Evolutionary conservation across 2,888 invertebrate genomes (phyloP).

Genomic region (Carpatolechia fugitivella): DNA sequence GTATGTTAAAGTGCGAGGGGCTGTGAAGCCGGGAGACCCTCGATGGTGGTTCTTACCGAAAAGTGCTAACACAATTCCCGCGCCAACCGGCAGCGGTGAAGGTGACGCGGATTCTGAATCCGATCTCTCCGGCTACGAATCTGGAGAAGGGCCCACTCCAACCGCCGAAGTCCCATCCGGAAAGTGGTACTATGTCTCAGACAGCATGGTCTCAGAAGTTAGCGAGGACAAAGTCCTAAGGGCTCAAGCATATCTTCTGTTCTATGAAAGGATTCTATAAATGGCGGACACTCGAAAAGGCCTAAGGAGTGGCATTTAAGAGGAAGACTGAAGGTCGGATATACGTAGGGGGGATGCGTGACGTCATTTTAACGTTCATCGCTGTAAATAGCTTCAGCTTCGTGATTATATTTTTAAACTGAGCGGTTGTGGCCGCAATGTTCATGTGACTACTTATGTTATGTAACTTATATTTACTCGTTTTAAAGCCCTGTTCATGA

Average conservation of each 20-base stretch:
- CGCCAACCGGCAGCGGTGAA: slow-evolving; percentile 62
- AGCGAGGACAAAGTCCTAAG: slow-evolving; percentile 88
- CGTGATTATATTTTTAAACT: slow-evolving; percentile 10
- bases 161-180: slow-evolving; percentile 78
- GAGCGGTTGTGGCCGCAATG: slow-evolving; percentile 6
- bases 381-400: slow-evolving; percentile 56
- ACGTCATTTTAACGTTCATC: slow-evolving; percentile 26
- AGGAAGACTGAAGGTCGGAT: slow-evolving; percentile 56
- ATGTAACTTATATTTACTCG: slow-evolving; percentile 13
- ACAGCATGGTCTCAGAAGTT: slow-evolving; percentile 91
- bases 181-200: slow-evolving; percentile 96
- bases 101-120: slow-evolving; percentile 75
- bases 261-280: slow-evolving; percentile 95
- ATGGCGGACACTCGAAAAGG: slow-evolving; percentile 35
- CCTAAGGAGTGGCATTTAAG: slow-evolving; percentile 56
- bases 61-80: slow-evolving; percentile 74
- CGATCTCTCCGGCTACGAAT: slow-evolving; percentile 77
- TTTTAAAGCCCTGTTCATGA: slow-evolving; percentile 11
- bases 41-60: slow-evolving; percentile 87
- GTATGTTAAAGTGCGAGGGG: slow-evolving; percentile 92
- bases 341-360: slow-evolving; percentile 32
- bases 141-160: slow-evolving; percentile 64
- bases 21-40: slow-evolving; percentile 80
- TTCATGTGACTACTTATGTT: slow-evolving; percentile 16
- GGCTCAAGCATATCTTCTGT: slow-evolving; percentile 96